phyloP scores from a whole-genome alignment of 2,113 vertebrate genomes.

The Clinocottus analis region DNA sequence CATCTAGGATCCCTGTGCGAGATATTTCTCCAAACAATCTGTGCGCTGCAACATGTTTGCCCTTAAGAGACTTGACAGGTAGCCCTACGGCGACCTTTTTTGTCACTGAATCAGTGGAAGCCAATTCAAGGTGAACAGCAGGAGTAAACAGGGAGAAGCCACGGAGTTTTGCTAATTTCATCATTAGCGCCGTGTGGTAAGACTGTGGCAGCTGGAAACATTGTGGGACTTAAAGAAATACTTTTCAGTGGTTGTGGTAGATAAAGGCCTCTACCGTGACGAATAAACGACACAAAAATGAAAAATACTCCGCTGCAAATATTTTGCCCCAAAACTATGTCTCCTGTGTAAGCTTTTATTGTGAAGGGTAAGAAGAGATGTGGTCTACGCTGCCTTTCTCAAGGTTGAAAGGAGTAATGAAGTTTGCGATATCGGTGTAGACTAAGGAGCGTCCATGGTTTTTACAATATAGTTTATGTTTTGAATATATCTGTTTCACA shows the following conservation, averaged over 20 bases:
- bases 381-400: background rate
- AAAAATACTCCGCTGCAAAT: background rate
- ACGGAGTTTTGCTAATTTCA: slow-evolving; percentile 51
- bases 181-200: slow-evolving; percentile 42
- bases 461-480: background rate
- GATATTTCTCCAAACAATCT: background rate
- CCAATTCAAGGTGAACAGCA: slow-evolving; percentile 34
- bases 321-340: background rate
- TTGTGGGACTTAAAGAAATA: background rate
- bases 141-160: slow-evolving; percentile 20
- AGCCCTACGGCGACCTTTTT: slow-evolving; percentile 3
- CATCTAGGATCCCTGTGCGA: background rate
- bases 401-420: background rate
- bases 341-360: background rate
- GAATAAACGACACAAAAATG: background rate
- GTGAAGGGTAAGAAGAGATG: background rate
- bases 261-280: background rate
- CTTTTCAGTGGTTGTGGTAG: background rate
- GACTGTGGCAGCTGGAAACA: slow-evolving; percentile 19
- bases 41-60: background rate
- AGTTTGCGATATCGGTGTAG: background rate
- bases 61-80: background rate
- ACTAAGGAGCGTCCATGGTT: background rate
- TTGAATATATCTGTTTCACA: background rate
- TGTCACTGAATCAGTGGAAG: slow-evolving; percentile 16